Percentiles rank a stretch among this genome's conserved stretches.
Conservation (phyloP, 2,797 vertebrate species). For the Sebastes jordani region DNA sequence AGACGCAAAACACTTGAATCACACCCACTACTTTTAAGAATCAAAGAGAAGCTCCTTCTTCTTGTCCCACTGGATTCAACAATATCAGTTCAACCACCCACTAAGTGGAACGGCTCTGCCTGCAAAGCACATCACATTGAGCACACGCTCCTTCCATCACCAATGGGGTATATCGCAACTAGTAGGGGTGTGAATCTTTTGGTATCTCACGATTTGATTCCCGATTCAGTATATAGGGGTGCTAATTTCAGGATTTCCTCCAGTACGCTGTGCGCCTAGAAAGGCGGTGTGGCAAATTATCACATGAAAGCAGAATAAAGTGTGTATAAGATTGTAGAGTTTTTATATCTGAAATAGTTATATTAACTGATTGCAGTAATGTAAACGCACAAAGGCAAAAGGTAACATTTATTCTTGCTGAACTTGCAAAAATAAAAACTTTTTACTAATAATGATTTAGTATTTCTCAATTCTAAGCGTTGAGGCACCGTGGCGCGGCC, state of each 20-base stretch:
- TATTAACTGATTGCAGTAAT: background rate
- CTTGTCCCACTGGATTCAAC: conserved; percentile 1
- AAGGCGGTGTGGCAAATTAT: background rate
- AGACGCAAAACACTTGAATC: background rate
- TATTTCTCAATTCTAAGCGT: background rate
- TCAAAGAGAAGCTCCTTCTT: background rate
- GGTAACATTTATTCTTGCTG: background rate
- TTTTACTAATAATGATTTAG: background rate
- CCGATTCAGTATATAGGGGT: background rate
- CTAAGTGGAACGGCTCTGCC: background rate
- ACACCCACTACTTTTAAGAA: background rate
- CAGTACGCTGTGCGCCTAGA: no score
- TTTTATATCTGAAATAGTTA: no score
- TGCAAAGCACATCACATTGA: background rate
- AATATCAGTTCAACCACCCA: conserved; percentile 3
- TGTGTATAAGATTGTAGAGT: no score
- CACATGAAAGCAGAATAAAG: background rate
- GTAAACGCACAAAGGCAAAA: background rate
- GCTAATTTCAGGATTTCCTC: no score
- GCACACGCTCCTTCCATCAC: conserved; percentile 2
- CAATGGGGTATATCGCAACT: background rate
- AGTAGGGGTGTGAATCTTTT: background rate
- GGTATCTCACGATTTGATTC: background rate
- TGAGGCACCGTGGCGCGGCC: no score
- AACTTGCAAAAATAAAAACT: background rate